These are phyloP conservation scores for Ceratotherium simum DNA, from an alignment of 2,113 vertebrate species.

Conservation along the genomic window DNA sequence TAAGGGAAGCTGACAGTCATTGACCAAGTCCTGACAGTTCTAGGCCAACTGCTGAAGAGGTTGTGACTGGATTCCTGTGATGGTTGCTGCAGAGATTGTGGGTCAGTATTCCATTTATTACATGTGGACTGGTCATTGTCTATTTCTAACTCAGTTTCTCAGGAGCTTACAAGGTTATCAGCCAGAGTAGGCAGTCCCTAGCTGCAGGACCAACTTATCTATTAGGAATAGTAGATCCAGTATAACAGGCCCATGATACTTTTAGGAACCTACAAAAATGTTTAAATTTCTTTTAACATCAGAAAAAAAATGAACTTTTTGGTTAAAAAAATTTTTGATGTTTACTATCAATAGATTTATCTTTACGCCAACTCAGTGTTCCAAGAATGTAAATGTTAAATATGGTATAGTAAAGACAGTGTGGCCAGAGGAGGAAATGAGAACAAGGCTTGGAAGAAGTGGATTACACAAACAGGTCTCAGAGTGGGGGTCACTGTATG, in stretches of 20 bases:
- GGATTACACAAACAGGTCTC: not conserved
- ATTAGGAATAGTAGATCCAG: not conserved
- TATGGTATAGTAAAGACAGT: not conserved
- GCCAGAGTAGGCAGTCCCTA: not conserved
- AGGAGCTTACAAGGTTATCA: not conserved
- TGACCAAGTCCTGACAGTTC: not conserved
- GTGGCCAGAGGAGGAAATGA: not conserved
- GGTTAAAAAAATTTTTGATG: not conserved
- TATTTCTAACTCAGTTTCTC: not conserved
- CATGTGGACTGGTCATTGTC: not conserved
- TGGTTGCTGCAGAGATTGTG: not conserved
- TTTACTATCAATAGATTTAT: not conserved
- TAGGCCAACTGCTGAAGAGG: not conserved
- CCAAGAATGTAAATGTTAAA: not conserved
- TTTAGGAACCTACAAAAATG: not conserved
- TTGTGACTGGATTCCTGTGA: not conserved
- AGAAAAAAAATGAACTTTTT: not conserved
- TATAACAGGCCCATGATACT: not conserved
- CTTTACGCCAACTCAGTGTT: not conserved
- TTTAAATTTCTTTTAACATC: not conserved
- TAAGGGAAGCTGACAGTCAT: not conserved
- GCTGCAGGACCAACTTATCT: not conserved
- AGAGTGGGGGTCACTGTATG: not conserved
- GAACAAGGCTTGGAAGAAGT: not conserved
- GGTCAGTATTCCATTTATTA: not conserved